These are phyloP conservation scores for Corapipo altera DNA, from an alignment of 2,113 vertebrate genomes.

Conservation along the genomic window DNA sequence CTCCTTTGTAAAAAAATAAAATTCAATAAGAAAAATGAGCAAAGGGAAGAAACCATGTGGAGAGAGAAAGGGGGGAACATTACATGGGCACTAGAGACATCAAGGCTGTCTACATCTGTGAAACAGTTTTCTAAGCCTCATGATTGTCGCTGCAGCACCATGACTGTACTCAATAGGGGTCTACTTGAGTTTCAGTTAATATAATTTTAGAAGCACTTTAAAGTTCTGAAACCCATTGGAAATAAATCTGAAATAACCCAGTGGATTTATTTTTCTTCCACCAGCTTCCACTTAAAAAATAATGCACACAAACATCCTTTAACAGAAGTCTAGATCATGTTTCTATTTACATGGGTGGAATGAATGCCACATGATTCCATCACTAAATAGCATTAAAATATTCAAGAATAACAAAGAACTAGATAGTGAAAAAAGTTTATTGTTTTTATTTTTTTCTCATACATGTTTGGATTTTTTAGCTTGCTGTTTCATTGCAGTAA, in stretches of 20 bases:
- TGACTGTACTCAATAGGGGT: slow-evolving; percentile 3
- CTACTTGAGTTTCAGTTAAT: slow-evolving; percentile 49
- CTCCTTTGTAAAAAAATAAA: background rate
- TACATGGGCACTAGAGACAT: background rate
- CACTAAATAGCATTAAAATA: background rate
- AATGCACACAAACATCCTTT: background rate
- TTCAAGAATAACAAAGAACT: background rate
- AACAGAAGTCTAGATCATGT: background rate
- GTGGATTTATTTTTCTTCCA: slow-evolving; percentile 19
- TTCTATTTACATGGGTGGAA: background rate
- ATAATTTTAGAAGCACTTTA: slow-evolving; percentile 41
- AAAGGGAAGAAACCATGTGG: background rate
- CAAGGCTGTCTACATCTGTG: background rate
- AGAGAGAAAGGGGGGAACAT: background rate
- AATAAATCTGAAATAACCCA: slow-evolving; percentile 34
- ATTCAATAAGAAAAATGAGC: background rate
- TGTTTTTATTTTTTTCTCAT: background rate
- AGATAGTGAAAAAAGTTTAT: background rate
- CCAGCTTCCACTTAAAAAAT: slow-evolving; percentile 22
- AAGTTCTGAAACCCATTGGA: slow-evolving; percentile 4
- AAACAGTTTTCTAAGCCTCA: background rate
- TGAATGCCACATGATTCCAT: background rate
- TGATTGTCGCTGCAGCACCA: background rate
- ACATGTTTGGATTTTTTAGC: background rate
- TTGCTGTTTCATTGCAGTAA: background rate